A percentile compares a stretch with the other conserved stretches of the same genome.
These are phyloP conservation scores for Lepus oiostolus DNA, from an alignment of 2,797 vertebrate genomes.

Conservation along the genomic window DNA sequence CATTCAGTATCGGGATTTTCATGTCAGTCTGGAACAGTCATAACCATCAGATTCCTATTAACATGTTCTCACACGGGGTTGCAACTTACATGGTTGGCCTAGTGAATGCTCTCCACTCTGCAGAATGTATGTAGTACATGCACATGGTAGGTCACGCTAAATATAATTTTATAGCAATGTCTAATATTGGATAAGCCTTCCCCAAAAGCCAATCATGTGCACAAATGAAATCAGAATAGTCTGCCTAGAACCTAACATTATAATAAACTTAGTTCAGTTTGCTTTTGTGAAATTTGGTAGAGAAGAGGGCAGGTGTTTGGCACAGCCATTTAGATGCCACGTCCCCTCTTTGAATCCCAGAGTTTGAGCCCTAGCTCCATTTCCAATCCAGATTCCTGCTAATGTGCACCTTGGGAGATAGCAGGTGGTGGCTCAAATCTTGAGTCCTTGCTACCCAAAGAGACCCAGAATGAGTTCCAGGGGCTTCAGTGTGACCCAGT, in stretches of 20 bases:
- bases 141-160: neutral
- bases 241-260: neutral
- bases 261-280: neutral
- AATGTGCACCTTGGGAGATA: too few species aligned
- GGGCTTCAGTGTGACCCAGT: too few species aligned
- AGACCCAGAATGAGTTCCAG: too few species aligned
- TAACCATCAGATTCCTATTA: neutral
- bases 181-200: neutral
- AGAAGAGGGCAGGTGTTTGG: neutral
- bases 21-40: neutral
- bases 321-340: too few species aligned
- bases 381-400: too few species aligned
- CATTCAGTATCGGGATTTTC: conserved; percentile 4
- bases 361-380: too few species aligned
- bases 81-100: neutral
- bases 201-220: neutral
- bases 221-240: neutral
- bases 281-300: neutral
- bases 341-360: too few species aligned
- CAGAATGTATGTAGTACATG: neutral
- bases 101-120: neutral
- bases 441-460: too few species aligned
- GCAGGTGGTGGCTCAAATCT: too few species aligned
- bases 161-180: neutral
- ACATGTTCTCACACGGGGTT: neutral